These are phyloP conservation scores for Deroptyus accipitrinus DNA, from an alignment of 2,113 vertebrate species.

Conservation along the genomic window DNA sequence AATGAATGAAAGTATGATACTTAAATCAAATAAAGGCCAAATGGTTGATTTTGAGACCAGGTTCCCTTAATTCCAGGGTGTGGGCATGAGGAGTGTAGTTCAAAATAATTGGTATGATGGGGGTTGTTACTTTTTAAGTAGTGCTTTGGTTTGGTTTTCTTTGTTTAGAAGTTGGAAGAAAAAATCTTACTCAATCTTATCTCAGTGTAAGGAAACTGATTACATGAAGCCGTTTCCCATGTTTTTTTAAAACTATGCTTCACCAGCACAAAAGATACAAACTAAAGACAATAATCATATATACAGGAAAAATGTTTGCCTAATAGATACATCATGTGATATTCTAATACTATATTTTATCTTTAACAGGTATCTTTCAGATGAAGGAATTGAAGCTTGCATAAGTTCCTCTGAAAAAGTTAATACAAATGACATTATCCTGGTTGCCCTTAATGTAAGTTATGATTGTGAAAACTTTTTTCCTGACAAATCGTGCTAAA, in stretches of 20 bases:
- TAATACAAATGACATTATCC: slow-evolving; percentile 84
- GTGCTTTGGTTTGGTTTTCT: not conserved
- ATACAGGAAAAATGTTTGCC: not conserved
- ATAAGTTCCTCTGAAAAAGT: slow-evolving; percentile 84
- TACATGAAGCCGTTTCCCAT: not conserved
- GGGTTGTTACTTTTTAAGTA: not conserved
- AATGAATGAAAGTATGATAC: not conserved
- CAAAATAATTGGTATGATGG: not conserved
- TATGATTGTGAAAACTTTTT: slow-evolving; percentile 23
- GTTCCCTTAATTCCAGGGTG: not conserved
- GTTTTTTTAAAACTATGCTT: not conserved
- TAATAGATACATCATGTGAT: not conserved
- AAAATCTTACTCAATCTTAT: not conserved
- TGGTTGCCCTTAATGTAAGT: slow-evolving; percentile 95
- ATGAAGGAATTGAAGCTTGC: slow-evolving; percentile 92
- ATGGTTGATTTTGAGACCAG: not conserved
- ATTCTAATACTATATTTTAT: not conserved
- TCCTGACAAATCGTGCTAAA: not conserved
- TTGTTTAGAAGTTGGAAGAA: not conserved
- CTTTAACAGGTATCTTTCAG: slow-evolving; percentile 89
- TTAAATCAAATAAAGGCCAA: not conserved
- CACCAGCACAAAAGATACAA: not conserved
- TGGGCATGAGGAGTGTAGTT: not conserved
- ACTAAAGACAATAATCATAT: not conserved
- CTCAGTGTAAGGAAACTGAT: not conserved